phyloP scores from a whole-genome alignment of 2,797 vertebrate species.

The Danio tinwini region DNA sequence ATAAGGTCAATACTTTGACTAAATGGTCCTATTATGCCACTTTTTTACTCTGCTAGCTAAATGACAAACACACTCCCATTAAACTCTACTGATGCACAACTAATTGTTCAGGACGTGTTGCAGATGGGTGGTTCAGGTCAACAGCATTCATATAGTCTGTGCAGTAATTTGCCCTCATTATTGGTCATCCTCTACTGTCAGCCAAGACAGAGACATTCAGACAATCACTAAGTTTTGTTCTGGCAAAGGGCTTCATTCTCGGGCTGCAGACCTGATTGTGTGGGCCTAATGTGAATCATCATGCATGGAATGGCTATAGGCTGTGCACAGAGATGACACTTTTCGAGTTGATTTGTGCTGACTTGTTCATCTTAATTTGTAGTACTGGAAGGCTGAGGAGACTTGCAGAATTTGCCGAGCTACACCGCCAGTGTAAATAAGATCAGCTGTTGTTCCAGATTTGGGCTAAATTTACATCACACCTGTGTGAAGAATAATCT shows the following conservation, averaged over 20 bases:
- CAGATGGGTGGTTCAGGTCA: conserved; percentile 24
- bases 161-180: conserved; percentile 20
- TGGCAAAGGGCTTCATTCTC: conserved; percentile 70
- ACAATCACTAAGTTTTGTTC: conserved; percentile 66
- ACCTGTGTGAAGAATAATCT: conserved; percentile 25
- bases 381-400: conserved; percentile 33
- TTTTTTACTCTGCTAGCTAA: background rate
- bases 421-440: conserved; percentile 40
- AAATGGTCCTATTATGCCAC: background rate
- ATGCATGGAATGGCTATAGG: conserved; percentile 23
- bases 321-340: background rate
- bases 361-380: conserved; percentile 53
- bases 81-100: background rate
- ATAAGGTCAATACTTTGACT: background rate
- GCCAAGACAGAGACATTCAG: conserved; percentile 67
- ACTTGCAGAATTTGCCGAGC: conserved; percentile 37
- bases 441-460: conserved; percentile 40
- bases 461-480: conserved; percentile 3
- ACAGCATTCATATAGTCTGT: background rate
- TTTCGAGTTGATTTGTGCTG: conserved; percentile 11
- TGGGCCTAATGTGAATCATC: conserved; percentile 23
- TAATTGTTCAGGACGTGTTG: background rate
- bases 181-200: conserved; percentile 62
- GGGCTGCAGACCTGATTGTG: conserved; percentile 2
- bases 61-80: background rate